phyloP scores from a whole-genome alignment of 2,888 invertebrate species.

The Lepeophtheirus nordmannii region DNA sequence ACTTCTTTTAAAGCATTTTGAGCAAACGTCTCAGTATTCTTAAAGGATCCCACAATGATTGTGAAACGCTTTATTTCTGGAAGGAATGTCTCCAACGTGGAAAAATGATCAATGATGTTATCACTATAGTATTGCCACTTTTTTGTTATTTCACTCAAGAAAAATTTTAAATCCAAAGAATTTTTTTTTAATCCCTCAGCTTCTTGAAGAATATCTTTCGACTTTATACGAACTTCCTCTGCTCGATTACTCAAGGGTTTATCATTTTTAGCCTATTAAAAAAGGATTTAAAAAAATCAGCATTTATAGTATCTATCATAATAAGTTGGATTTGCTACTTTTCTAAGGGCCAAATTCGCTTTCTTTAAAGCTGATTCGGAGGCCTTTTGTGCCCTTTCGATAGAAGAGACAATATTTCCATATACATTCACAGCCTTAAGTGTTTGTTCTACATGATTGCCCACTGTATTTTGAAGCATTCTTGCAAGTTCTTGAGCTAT shows the following conservation, averaged over 20 bases:
- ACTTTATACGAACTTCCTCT: slow-evolving; percentile 3
- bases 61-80: neutral
- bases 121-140: neutral
- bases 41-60: neutral
- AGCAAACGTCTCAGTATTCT: slow-evolving; percentile 1
- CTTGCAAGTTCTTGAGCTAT: neutral
- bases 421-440: slow-evolving; percentile 49
- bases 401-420: slow-evolving; percentile 54
- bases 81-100: neutral
- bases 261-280: neutral
- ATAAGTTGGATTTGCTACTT: neutral
- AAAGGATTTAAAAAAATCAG: neutral
- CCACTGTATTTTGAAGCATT: slow-evolving; percentile 30
- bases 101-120: neutral
- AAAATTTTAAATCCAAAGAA: slow-evolving; percentile 4
- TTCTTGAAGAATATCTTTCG: slow-evolving; percentile 17
- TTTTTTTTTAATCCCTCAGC: slow-evolving; percentile 18
- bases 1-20: slow-evolving; percentile 5
- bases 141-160: neutral
- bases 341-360: neutral
- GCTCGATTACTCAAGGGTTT: neutral
- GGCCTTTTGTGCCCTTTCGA: slow-evolving; percentile 32
- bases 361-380: neutral
- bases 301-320: neutral
- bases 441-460: slow-evolving; percentile 45